Evolutionary conservation across 2,797 vertebrate species (phyloP), one percentile per base, ranked within the genome.

Genomic region (Monodelphis domestica): DNA sequence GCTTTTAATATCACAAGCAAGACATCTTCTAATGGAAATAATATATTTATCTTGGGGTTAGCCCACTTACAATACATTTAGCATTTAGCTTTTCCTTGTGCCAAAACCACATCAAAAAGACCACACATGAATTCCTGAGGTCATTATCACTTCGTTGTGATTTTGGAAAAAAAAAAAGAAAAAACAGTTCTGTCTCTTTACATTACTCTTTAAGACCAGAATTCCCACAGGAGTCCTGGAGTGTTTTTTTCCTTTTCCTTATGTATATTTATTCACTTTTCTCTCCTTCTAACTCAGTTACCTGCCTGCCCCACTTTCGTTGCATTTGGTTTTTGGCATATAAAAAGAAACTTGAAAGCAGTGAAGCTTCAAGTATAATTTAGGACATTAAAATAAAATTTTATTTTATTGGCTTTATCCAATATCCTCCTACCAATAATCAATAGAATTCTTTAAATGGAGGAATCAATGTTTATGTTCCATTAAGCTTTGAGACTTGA

Each of bases 41-140:
- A 99, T 98, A 95, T 98, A 98, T 97, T 98, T 98, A 98, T 98
- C 98, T 98, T 98, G 98, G 98, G 98, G 98, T 98, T 98, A 98
- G 98, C 98, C 98, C 98, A 98, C 98, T 98, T 98, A 98, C 99
- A 99, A 98, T 98, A 98, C 97, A 97, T 98, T 97, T 98, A 98
- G 98, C 99, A 98, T 98, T 98, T 99, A 99, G 99, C 98, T 99
- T 99, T 99, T 99, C 99, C 98, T 98, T 98, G 98, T 98, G 99
- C 97, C 97, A 97, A 98, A 97, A 97, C 97, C 95, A 97, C 97
- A 98, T 98, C 96, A 98, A 97, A 98, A 99, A 98, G 99, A 98
- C 98, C 99, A 98, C 95, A 97, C 93, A 95, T 90, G 96, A 95
- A 97, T 95, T 98, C 95, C 96, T 96, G 94, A 97, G 96, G 96